Evolutionary conservation across 1,140 invertebrate genomes (phyloP), one percentile per base, ranked within the genome.

Genomic region (Drosophila biarmipes): DNA sequence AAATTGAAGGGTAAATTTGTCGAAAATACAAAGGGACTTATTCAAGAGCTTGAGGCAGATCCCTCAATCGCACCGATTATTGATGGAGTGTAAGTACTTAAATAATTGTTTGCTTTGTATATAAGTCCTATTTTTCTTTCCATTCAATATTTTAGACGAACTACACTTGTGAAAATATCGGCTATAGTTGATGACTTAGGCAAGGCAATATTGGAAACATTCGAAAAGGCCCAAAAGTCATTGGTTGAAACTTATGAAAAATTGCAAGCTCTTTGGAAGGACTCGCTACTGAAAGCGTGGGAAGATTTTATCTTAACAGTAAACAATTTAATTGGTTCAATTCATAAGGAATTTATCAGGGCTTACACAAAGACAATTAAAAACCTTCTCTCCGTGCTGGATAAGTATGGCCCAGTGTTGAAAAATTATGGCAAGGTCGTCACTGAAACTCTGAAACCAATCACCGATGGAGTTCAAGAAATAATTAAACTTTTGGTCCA

Each of bases 31-130:
- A 92, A 93, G 11, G 94, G 94, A 67, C 74, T 96, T 4, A 92
- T 94, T 37, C 91, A 94, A 6, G 96, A 96, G 78, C 90, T 97
- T 0, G 90, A 94, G 24, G 93, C 93, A 21, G 96, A 96, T 78
- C 94, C 95, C 56, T 93, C 93, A 2, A 75, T 96, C 31, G 94
- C 95, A 76, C 93, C 95, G 62, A 92, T 96, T 14, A 93, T 93
- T n/a, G 93, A 95, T 35, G 91, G 93, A n/a, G 80, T 95, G 90
- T 91, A 78, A 87, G 90, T 74, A 59, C n/a, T 27, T 46, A 1
- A 27, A 7, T 40, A 2, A 38, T 4, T 40, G 4, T 19, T 11
- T 19, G 8, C 15, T 29, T 11, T 19, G 17, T 48, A 31, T 6
- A 24, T 24, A 34, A 37, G 15, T 4, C 14, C 27, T n/a, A n/a